Base-by-base conservation (phyloP, 2,888 invertebrate species). In the Aporophyla lueneburgensis region DNA sequence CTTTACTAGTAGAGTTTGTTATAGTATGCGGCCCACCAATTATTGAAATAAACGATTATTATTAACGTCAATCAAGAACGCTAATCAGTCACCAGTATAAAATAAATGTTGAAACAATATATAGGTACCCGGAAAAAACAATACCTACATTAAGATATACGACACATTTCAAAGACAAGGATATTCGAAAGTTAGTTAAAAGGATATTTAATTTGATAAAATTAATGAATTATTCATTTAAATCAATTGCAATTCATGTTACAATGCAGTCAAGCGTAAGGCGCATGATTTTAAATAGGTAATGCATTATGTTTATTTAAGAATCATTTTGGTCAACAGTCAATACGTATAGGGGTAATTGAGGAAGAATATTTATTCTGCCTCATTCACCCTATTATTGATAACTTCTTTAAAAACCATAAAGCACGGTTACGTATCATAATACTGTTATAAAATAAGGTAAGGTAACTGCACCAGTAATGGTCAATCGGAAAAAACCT, bases 101-200 rank as follows among this genome's bases (percentile, higher is more conserved):
- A 56, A 54, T 49, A 65, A 19, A 59, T 43, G 0, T 21, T 21
- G 24, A 10, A 54, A 54, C 10, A 54, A 1, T 46, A 51, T 6
- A 1, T 40, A 6, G 9, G 6, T n/a, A 53, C 19, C 51, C 62
- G 19, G 76, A 74, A 76, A 12, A 19, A 6, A 33, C 21, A 40
- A 76, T 0, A 46, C 43, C 43, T 43, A 10, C 5, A 63, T n/a
- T 24, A 14, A 27, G 33, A 46, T 71, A 46, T 53, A 33, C 24
- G 56, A 51, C 54, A 74, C 16, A 72, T 67, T 46, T 51, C 21
- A 73, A 56, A 43, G n/a, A 7, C 66, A 81, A 76, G 69, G 76
- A 70, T 81, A 76, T 80, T 81, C 51, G 82, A 80, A 66, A 80
- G 82, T 59, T 46, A 63, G 1, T 40, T 75, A 33, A 51, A 27